Evolutionary conservation across 2,113 vertebrate genomes (phyloP).

Genomic region (Ascaphus truei): DNA sequence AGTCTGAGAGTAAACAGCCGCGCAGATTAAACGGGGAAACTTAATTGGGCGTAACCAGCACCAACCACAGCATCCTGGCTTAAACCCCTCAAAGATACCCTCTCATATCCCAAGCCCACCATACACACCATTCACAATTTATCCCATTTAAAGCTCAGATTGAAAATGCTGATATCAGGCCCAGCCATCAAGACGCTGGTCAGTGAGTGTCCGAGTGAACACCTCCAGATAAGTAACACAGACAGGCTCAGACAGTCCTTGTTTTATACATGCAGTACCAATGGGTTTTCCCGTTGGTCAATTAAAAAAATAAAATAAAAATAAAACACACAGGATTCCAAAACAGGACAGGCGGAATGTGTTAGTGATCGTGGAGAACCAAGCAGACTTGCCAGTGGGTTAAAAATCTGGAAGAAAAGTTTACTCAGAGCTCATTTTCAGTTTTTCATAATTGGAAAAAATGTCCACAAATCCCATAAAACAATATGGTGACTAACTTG

Average conservation of each 20-base stretch:
- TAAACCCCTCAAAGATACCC: conserved; percentile 9
- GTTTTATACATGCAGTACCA: background rate
- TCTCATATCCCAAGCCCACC: conserved; percentile 12
- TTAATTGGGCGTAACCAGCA: conserved; percentile 34
- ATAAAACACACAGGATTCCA: too few species aligned
- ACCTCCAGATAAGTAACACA: background rate
- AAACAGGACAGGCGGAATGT: too few species aligned
- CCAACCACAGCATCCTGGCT: conserved; percentile 1
- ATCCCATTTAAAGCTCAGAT: conserved; percentile 17
- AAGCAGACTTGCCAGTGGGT: too few species aligned
- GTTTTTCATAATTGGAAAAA: too few species aligned
- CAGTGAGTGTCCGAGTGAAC: background rate
- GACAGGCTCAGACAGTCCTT: background rate
- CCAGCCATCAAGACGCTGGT: conserved; percentile 29
- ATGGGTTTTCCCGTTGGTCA: too few species aligned
- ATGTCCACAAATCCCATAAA: too few species aligned
- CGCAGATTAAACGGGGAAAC: conserved; percentile 31
- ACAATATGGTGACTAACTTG: too few species aligned
- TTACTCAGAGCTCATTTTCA: too few species aligned
- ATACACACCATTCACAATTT: conserved; percentile 13
- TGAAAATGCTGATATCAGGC: conserved; percentile 10
- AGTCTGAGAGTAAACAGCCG: conserved; percentile 30
- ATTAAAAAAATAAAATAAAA: too few species aligned
- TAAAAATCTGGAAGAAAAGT: too few species aligned
- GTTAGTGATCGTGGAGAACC: too few species aligned